phyloP scores from a whole-genome alignment of 2,113 vertebrate genomes.

The Paratilapia polleni region DNA sequence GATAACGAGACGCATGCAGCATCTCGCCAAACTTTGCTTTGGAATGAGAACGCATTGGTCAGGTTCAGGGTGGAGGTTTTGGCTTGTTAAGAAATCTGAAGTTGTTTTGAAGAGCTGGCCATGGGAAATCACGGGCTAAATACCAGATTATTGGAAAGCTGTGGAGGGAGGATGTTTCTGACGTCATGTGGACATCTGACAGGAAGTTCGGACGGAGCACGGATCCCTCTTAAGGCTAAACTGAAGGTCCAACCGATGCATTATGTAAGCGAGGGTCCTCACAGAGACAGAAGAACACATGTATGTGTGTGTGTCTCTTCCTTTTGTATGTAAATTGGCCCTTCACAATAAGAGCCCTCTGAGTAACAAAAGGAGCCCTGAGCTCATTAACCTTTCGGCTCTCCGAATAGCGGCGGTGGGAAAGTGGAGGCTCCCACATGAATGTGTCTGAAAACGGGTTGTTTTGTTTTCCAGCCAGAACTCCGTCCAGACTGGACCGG shows the following conservation, averaged over 20 bases:
- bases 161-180: background rate
- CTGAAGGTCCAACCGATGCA: background rate
- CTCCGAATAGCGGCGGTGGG: slow-evolving; percentile 4
- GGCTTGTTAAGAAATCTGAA: too few relatives aligned
- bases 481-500: background rate
- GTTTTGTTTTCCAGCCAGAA: background rate
- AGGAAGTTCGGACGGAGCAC: background rate
- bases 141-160: too few relatives aligned
- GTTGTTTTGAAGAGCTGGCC: too few relatives aligned
- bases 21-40: background rate
- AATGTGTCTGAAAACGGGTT: background rate
- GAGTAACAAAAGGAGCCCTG: slow-evolving; percentile 35
- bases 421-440: background rate
- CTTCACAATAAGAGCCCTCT: slow-evolving; percentile 44
- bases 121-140: too few relatives aligned
- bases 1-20: background rate
- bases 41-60: background rate
- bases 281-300: background rate
- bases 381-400: slow-evolving; percentile 53
- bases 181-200: background rate
- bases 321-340: slow-evolving; percentile 67
- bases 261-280: background rate
- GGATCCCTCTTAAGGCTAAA: background rate
- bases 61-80: background rate
- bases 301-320: background rate